Evolutionary conservation across 2,113 vertebrate species (phyloP).

Genomic region (Alces alces): DNA sequence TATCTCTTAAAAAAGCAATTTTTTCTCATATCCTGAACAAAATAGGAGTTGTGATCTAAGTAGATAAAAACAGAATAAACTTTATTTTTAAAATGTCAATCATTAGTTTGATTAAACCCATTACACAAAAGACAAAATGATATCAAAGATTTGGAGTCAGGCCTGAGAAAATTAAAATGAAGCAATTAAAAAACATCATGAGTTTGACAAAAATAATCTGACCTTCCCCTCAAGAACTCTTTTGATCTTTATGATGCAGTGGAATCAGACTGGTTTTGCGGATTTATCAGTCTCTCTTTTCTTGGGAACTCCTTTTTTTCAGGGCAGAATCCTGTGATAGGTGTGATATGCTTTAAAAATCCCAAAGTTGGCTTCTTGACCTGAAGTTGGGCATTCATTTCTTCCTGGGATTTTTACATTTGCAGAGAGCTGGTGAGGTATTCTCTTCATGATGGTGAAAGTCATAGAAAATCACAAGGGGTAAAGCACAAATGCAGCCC

Average conservation of each 20-base stretch:
- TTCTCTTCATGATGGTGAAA: neutral
- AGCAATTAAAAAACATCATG: slow-evolving; percentile 36
- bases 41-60: slow-evolving; percentile 35
- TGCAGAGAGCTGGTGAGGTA: neutral
- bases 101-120: slow-evolving; percentile 29
- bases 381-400: neutral
- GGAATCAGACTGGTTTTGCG: neutral
- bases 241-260: neutral
- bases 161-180: slow-evolving; percentile 12
- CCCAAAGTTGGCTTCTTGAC: neutral
- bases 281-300: neutral
- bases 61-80: slow-evolving; percentile 24
- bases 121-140: slow-evolving; percentile 17
- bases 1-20: neutral
- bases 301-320: neutral
- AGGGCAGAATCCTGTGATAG: neutral
- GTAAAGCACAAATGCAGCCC: neutral
- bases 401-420: neutral
- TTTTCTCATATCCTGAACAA: slow-evolving; percentile 24
- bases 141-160: slow-evolving; percentile 34
- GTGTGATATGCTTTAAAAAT: neutral
- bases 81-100: neutral
- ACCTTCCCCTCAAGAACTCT: neutral
- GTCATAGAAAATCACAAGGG: neutral
- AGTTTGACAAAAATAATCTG: neutral